Percentiles rank a stretch among this genome's conserved stretches.
Conservation (phyloP, 1,140 invertebrate genomes). For the Drosophila triauraria region DNA sequence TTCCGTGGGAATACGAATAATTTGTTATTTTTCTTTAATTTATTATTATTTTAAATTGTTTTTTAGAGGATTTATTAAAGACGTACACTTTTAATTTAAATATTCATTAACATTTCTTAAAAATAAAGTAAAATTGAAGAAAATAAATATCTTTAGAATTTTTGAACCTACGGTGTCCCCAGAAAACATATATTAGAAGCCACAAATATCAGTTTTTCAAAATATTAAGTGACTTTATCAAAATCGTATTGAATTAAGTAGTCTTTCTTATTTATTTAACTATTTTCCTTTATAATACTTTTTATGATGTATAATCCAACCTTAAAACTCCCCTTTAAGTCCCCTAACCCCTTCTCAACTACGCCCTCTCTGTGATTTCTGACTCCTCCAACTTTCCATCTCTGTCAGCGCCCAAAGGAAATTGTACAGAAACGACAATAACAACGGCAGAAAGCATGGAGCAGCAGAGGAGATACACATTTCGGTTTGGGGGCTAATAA, state of each 20-base stretch:
- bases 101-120: no score
- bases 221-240: no score
- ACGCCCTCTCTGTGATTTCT: slow-evolving; percentile 11
- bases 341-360: not conserved
- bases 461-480: slow-evolving; percentile 52
- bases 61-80: no score
- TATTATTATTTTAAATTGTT: not conserved
- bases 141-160: no score
- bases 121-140: no score
- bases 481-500: slow-evolving; percentile 36
- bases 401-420: slow-evolving; percentile 46
- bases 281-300: no score
- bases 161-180: no score
- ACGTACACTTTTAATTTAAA: no score
- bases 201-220: no score
- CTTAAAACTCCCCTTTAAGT: not conserved
- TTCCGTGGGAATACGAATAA: not conserved
- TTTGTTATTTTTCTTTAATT: not conserved
- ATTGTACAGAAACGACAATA: slow-evolving; percentile 40
- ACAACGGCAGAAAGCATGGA: slow-evolving; percentile 44
- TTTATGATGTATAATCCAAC: not conserved
- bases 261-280: no score
- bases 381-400: slow-evolving; percentile 48
- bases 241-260: no score
- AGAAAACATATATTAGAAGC: no score